phyloP scores from a whole-genome alignment of 2,797 vertebrate genomes.

The Lepus townsendii region DNA sequence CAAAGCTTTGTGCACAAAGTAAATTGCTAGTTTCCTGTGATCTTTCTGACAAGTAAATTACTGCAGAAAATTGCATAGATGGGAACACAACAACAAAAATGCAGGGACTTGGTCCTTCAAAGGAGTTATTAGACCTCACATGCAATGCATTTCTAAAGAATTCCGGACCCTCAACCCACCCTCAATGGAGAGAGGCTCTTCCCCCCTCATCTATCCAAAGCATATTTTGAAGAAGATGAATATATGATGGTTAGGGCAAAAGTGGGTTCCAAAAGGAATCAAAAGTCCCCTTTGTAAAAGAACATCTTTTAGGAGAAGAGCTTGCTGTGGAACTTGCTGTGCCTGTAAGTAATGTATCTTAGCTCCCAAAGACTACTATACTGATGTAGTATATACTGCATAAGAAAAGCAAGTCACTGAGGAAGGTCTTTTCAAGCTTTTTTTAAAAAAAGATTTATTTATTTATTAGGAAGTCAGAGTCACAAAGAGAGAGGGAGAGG shows the following conservation, averaged over 20 bases:
- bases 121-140: conserved; percentile 77
- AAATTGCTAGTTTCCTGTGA: conserved; percentile 85
- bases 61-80: conserved; percentile 83
- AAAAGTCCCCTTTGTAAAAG: not conserved
- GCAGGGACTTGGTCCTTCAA: conserved; percentile 78
- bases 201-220: conserved; percentile 24
- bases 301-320: not conserved
- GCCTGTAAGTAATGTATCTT: not conserved
- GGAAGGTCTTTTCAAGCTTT: not conserved
- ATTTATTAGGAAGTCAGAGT: too few relatives aligned
- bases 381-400: not conserved
- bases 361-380: not conserved
- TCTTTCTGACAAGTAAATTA: conserved; percentile 88
- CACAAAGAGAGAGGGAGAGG: too few relatives aligned
- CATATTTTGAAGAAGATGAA: conserved; percentile 31
- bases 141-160: conserved; percentile 71
- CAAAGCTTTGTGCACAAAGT: conserved; percentile 78
- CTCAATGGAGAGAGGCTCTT: not conserved
- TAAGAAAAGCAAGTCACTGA: not conserved
- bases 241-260: not conserved
- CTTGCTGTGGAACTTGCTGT: not conserved
- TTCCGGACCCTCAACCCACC: conserved; percentile 33
- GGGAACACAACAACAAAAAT: conserved; percentile 84
- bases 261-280: conserved; percentile 15
- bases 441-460: too few relatives aligned